A percentile compares a stretch with the other conserved stretches of the same genome.
Evolutionary conservation across 64 coral and sea anemone genomes (phyloP).

Genomic region (Porites australiensis): DNA sequence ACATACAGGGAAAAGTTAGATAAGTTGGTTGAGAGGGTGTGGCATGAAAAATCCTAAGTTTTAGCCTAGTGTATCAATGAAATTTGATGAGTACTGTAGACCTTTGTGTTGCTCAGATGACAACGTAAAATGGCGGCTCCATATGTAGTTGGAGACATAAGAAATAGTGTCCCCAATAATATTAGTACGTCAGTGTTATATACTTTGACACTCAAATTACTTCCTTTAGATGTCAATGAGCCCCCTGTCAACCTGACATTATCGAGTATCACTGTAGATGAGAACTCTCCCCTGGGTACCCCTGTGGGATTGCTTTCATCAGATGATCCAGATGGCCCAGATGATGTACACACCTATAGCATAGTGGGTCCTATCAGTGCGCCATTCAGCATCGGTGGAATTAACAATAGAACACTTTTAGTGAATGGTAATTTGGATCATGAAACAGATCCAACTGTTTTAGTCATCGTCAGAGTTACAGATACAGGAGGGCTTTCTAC

Average conservation of each 20-base stretch:
- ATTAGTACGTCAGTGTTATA: too few species aligned
- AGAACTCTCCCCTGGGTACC: constrained; percentile 67
- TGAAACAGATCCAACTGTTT: constrained; percentile 66
- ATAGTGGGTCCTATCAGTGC: constrained; percentile 47
- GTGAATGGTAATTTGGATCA: constrained; percentile 78
- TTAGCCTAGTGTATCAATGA: too few species aligned
- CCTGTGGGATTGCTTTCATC: constrained; percentile 72
- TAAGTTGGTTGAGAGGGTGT: too few species aligned
- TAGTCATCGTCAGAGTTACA: constrained; percentile 71
- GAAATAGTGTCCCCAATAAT: too few species aligned
- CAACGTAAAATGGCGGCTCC: too few species aligned
- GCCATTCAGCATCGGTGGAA: constrained; percentile 61
- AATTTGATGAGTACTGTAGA: too few species aligned
- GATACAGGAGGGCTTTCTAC: constrained; percentile 76
- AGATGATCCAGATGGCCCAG: constrained; percentile 76
- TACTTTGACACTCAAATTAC: background rate
- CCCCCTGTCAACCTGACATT: constrained; percentile 67
- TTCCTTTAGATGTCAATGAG: constrained; percentile 90
- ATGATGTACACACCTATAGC: constrained; percentile 71
- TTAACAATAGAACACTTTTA: constrained; percentile 40
- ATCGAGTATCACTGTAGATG: constrained; percentile 66
- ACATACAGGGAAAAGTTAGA: too few species aligned
- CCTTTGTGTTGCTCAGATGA: too few species aligned
- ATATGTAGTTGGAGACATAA: too few species aligned
- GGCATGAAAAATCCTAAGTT: too few species aligned